Evolutionary conservation across 1,140 invertebrate species (phyloP).

Genomic region (Thaumetopoea pityocampa): DNA sequence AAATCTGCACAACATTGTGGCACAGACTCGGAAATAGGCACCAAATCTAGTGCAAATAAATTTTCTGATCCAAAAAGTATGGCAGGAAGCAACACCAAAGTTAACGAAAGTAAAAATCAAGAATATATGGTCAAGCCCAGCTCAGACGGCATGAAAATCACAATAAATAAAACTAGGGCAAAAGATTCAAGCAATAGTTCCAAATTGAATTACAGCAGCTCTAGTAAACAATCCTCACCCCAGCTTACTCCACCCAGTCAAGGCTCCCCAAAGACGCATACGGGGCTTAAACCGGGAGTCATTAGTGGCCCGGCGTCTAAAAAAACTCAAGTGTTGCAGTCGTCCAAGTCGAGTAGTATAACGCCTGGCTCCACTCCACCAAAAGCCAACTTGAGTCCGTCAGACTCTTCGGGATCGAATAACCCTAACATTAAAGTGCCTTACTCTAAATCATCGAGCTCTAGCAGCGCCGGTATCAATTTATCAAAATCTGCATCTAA

Average conservation of each 20-base stretch:
- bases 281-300: constrained; percentile 89
- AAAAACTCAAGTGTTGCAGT: constrained; percentile 79
- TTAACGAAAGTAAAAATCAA: constrained; percentile 81
- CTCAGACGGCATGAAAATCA: constrained; percentile 91
- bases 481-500: constrained; percentile 74
- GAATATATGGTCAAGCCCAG: constrained; percentile 93
- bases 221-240: constrained; percentile 66
- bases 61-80: constrained; percentile 74
- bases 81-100: constrained; percentile 67
- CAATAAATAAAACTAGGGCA: constrained; percentile 90
- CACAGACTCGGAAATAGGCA: constrained; percentile 53
- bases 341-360: constrained; percentile 66
- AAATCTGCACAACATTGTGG: constrained; percentile 84
- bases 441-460: constrained; percentile 77
- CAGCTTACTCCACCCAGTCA: constrained; percentile 73
- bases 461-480: constrained; percentile 75
- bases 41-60: constrained; percentile 60
- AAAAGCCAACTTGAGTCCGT: constrained; percentile 59
- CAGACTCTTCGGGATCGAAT: constrained; percentile 46
- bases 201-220: constrained; percentile 58
- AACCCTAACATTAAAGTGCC: constrained; percentile 68
- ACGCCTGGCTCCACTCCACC: constrained; percentile 54
- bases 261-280: constrained; percentile 86
- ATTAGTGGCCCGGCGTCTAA: constrained; percentile 88
- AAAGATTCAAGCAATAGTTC: constrained; percentile 77